phyloP scores from a whole-genome alignment of 2,888 invertebrate genomes.

The Artemia sp. region DNA sequence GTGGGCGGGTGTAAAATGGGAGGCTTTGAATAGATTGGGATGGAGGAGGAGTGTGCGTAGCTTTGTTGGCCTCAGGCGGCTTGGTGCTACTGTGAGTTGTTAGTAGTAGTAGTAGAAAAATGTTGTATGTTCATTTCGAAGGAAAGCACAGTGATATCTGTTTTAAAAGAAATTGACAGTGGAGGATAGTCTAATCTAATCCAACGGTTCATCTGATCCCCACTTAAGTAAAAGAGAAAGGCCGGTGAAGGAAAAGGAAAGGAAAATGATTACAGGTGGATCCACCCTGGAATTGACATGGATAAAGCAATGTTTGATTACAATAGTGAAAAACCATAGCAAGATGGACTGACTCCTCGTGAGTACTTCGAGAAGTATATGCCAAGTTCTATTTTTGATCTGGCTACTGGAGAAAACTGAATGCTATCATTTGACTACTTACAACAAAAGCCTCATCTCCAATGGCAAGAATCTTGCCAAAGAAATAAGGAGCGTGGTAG shows the following conservation, averaged over 20 bases:
- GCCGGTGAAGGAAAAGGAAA: not conserved
- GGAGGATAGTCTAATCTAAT: not conserved
- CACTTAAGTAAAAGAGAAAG: conserved; percentile 2
- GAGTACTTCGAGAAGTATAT: conserved; percentile 4
- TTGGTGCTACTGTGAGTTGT: too few relatives aligned
- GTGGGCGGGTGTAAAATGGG: too few relatives aligned
- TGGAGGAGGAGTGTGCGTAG: too few relatives aligned
- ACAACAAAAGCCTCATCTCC: not conserved
- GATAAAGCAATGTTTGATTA: not conserved
- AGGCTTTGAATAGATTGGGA: too few relatives aligned
- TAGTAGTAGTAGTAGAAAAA: too few relatives aligned
- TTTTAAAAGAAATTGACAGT: not conserved
- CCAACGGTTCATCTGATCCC: not conserved
- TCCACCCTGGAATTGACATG: not conserved
- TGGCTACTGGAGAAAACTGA: not conserved
- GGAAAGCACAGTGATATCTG: too few relatives aligned
- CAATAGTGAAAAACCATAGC: not conserved
- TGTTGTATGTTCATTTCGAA: too few relatives aligned
- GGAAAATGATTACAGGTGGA: not conserved
- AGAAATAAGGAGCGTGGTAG: conserved; percentile 18
- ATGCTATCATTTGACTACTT: not conserved
- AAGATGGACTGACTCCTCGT: not conserved
- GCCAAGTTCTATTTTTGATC: not conserved
- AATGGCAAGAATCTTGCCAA: conserved; percentile 10
- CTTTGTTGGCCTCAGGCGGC: too few relatives aligned